These are phyloP conservation scores for Pardosa pseudoannulata DNA, from an alignment of 2,888 invertebrate genomes.

Conservation along the genomic window DNA sequence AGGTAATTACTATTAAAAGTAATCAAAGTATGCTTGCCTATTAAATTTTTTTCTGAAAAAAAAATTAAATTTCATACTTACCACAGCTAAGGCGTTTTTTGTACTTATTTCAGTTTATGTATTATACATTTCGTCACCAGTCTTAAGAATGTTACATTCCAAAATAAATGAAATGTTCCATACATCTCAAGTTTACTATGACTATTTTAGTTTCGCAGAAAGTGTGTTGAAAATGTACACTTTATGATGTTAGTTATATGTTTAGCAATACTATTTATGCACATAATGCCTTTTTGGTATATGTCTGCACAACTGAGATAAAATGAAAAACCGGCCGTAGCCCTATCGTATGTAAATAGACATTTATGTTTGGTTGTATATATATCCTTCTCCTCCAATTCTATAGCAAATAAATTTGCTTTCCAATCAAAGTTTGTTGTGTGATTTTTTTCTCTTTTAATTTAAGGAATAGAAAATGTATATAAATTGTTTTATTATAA, in stretches of 20 bases:
- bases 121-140: not conserved
- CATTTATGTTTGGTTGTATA: constrained; percentile 61
- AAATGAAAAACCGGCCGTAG: constrained; percentile 36
- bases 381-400: constrained; percentile 43
- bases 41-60: no score
- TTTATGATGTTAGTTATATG: constrained; percentile 44
- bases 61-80: no score
- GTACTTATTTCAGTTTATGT: no score
- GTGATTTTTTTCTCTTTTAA: not conserved
- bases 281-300: constrained; percentile 55
- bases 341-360: constrained; percentile 45
- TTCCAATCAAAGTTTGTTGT: constrained; percentile 22
- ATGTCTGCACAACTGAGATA: constrained; percentile 56
- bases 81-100: no score
- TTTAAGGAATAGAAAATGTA: no score
- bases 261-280: constrained; percentile 55
- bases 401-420: constrained; percentile 53
- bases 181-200: not conserved
- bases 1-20: not conserved
- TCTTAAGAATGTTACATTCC: constrained; percentile 6
- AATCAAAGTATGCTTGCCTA: not conserved
- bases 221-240: not conserved
- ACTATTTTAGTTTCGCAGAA: not conserved
- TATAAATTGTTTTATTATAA: no score
- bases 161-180: not conserved